phyloP scores from a whole-genome alignment of 2,888 invertebrate genomes.

The Mythimna ferrago region DNA sequence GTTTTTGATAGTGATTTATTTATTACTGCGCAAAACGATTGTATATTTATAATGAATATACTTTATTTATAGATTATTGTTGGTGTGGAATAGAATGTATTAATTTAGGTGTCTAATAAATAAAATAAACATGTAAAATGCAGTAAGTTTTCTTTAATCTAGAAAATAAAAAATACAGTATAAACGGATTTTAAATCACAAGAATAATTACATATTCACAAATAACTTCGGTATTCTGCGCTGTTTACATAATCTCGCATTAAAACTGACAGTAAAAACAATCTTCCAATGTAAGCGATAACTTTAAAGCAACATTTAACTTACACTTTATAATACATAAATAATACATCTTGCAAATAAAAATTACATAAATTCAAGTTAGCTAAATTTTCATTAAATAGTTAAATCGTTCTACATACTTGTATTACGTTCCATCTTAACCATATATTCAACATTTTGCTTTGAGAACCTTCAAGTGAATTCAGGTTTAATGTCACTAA shows the following conservation, averaged over 20 bases:
- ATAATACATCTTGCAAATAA: conserved; percentile 90
- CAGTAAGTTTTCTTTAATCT: conserved; percentile 91
- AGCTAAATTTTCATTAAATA: conserved; percentile 88
- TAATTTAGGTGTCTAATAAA: conserved; percentile 48
- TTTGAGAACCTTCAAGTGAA: conserved; percentile 76
- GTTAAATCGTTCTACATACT: conserved; percentile 87
- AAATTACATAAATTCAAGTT: conserved; percentile 90
- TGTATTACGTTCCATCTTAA: conserved; percentile 76
- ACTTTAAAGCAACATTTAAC: conserved; percentile 90
- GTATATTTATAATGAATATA: not conserved
- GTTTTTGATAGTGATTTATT: conserved; percentile 24
- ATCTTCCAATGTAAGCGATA: conserved; percentile 86
- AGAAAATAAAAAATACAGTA: conserved; percentile 91
- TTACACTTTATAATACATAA: conserved; percentile 89
- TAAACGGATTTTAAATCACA: conserved; percentile 90
- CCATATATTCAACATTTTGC: conserved; percentile 69
- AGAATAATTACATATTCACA: conserved; percentile 91
- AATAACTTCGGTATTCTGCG: conserved; percentile 85
- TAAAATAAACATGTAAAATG: conserved; percentile 73
- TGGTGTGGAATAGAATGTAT: conserved; percentile 11
- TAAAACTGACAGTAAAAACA: conserved; percentile 87
- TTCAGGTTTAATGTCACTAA: conserved; percentile 60
- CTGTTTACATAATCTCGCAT: conserved; percentile 83
- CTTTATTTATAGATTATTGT: not conserved
- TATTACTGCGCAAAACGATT: not conserved